Evolutionary conservation across 1,140 invertebrate species (phyloP).

Genomic region (Chironomus striatipennis): DNA sequence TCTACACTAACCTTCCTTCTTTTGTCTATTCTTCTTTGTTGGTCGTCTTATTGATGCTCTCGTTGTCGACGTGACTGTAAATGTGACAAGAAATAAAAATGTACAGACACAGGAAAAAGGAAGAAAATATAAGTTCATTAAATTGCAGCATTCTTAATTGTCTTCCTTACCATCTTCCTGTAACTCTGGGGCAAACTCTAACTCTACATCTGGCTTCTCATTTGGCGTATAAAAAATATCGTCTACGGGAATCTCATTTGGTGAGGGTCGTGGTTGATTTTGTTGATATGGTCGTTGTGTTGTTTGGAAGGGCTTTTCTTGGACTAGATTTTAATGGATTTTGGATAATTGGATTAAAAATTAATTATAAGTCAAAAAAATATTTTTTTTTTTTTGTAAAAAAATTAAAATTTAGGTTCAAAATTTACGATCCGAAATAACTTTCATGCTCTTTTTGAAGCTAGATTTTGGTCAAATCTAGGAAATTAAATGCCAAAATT

Average conservation of each 20-base stretch:
- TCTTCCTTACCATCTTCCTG: neutral
- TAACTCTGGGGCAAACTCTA: neutral
- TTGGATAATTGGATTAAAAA: no score
- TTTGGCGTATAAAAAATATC: neutral
- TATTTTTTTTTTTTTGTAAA: no score
- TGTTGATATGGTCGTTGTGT: neutral
- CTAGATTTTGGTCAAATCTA: no score
- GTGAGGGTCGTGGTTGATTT: neutral
- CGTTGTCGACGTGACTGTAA: neutral
- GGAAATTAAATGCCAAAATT: no score
- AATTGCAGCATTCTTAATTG: neutral
- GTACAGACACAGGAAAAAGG: neutral
- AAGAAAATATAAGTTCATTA: neutral
- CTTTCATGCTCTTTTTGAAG: no score
- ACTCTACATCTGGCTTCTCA: neutral
- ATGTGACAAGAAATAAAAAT: neutral
- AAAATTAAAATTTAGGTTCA: no score
- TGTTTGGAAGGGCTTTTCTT: neutral
- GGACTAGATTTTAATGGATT: no score
- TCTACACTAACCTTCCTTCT: neutral
- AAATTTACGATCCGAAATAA: no score
- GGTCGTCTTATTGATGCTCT: conserved; percentile 9
- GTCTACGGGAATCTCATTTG: neutral
- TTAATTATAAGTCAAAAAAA: no score
- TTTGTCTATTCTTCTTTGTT: neutral